Conservation (phyloP, 2,113 vertebrate species). For the Pristiophorus japonicus region DNA sequence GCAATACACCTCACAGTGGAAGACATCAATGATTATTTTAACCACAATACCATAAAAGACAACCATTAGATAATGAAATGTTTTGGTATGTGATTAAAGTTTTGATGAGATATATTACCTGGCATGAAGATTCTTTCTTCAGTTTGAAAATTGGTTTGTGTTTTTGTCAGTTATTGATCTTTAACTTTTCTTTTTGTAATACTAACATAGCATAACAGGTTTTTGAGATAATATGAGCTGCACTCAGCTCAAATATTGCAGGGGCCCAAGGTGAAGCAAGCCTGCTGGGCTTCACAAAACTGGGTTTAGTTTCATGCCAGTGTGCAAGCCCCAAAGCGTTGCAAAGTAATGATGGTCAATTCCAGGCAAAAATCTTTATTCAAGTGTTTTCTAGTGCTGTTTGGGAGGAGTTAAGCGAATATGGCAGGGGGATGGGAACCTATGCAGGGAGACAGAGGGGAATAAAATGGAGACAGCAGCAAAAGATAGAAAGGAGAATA, state of each 20-base stretch:
- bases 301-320: neutral
- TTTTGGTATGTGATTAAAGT: neutral
- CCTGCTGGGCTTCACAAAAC: neutral
- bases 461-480: too few relatives aligned
- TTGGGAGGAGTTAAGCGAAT: too few relatives aligned
- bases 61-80: neutral
- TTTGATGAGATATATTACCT: too few relatives aligned
- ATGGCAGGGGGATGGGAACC: too few relatives aligned
- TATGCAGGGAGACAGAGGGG: too few relatives aligned
- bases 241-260: neutral
- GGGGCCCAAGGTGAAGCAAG: neutral
- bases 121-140: neutral
- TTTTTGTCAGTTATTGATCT: neutral
- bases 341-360: neutral
- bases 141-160: neutral
- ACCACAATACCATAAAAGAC: neutral
- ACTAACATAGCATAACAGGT: neutral
- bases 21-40: neutral
- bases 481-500: too few relatives aligned
- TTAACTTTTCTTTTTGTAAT: neutral
- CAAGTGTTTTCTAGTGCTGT: too few relatives aligned
- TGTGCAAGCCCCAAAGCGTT: neutral
- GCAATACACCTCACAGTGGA: neutral
- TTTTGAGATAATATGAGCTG: neutral
- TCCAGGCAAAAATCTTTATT: neutral